Evolutionary conservation across 2,797 vertebrate genomes (phyloP).

Genomic region (Botia almorhae): DNA sequence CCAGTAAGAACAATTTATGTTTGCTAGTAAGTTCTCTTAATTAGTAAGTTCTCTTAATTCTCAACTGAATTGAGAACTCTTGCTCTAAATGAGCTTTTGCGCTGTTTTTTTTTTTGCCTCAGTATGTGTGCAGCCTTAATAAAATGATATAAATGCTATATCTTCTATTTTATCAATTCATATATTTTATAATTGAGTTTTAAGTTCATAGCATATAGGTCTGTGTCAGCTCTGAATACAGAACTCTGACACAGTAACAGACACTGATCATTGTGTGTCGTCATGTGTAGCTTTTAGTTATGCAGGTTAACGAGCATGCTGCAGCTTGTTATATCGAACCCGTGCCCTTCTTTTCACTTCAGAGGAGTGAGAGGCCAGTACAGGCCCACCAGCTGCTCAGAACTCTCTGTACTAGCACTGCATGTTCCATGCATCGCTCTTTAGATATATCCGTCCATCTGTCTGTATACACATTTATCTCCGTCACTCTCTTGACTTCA

Average conservation of each 20-base stretch:
- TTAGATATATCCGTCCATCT: neutral
- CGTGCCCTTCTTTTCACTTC: slow-evolving; percentile 48
- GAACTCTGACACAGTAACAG: too few species aligned
- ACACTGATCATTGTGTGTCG: neutral
- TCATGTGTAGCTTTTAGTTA: slow-evolving; percentile 62
- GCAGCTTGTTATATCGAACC: slow-evolving; percentile 57
- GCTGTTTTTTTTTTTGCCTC: too few species aligned
- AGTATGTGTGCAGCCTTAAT: too few species aligned
- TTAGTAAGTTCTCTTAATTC: too few species aligned
- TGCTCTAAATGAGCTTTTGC: too few species aligned
- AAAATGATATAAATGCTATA: too few species aligned
- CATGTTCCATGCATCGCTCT: neutral
- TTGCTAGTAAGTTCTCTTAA: too few species aligned
- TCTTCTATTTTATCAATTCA: neutral
- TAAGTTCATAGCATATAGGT: neutral
- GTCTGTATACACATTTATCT: slow-evolving; percentile 15
- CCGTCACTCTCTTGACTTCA: slow-evolving; percentile 1
- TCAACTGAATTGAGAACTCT: too few species aligned
- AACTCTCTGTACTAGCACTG: slow-evolving; percentile 17
- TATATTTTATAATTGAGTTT: neutral
- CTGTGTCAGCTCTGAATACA: slow-evolving; percentile 6
- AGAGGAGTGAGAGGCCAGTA: slow-evolving; percentile 55
- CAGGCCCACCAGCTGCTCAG: slow-evolving; percentile 12
- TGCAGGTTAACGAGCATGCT: slow-evolving; percentile 57
- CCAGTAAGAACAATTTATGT: too few species aligned